Base-by-base conservation (phyloP, 1,140 invertebrate species). In the Berghia stephanieae region DNA sequence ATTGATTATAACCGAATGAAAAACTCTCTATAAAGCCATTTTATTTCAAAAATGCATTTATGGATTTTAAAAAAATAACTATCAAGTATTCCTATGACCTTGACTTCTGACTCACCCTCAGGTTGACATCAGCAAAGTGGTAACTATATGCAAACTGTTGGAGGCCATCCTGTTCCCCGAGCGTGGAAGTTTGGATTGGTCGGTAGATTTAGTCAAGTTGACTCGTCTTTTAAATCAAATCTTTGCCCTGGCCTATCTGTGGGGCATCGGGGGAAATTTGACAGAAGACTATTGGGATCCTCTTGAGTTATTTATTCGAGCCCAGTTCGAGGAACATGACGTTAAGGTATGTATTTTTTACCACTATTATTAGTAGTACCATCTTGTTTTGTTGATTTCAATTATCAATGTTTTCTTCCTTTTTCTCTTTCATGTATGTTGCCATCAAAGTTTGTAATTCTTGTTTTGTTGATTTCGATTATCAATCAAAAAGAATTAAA, bases 211-310 rank as follows among this genome's bases (percentile, higher is more conserved):
- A 2, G 73, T 78, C 24, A 90, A 90, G 70, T 79, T 91, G 0
- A 80, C 88, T 72, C 91, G 89, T 18, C 92, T 94, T 60, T 82
- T 95, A 8, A 92, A 90, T 42, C 93, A 94, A 80, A 92, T 92
- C 2, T 95, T 95, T 86, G 91, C 94, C 60, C 94, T 94, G 84
- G 91, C 92, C 34, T 95, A 93, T 83, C 86, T 95, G 1, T 97
- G 95, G 95, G 91, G 92, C 1, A 87, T 96, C 8, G 95, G 95
- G 43, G 95, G 95, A 0, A 96, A 96, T 87, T 90, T 95, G 2
- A 87, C 91, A 0, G 94, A 96, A 80, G 84, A 82, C 0, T 92
- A 93, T 67, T 92, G 93, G 78, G 91, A 93, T 42, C 87, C 90
- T 13, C 94, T 95, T 82, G 94, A 96, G 85, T 89, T 90, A 4